A percentile compares a stretch with the other conserved stretches of the same genome.
Conservation (phyloP, 2,888 invertebrate genomes). For the Alsophila aescularia region DNA sequence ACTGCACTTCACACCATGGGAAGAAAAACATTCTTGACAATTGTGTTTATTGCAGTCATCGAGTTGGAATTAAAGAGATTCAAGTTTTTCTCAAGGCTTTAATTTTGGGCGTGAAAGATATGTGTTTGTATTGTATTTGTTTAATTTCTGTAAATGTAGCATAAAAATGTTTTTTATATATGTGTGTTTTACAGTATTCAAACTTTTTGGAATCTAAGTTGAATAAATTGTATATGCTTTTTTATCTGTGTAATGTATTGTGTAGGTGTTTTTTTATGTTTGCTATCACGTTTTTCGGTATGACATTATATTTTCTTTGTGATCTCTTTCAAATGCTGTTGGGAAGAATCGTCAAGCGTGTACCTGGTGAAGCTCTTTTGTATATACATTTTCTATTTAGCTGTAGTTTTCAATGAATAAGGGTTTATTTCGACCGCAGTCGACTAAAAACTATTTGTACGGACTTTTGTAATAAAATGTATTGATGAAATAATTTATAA, state of each 20-base stretch:
- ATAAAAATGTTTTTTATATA: background rate
- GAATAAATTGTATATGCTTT: background rate
- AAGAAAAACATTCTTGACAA: background rate
- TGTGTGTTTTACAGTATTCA: background rate
- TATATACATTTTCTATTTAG: conserved; percentile 68
- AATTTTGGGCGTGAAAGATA: conserved; percentile 2
- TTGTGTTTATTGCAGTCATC: background rate
- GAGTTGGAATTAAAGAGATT: background rate
- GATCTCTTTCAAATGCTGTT: conserved; percentile 55
- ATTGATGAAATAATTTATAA: conserved; percentile 42
- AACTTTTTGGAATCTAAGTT: background rate
- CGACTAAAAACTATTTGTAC: conserved; percentile 74
- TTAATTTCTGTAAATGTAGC: background rate
- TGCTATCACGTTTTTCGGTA: conserved; percentile 9
- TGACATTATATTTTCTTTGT: conserved; percentile 42
- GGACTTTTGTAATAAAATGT: conserved; percentile 70
- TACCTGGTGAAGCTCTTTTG: conserved; percentile 67
- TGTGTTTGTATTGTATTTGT: background rate
- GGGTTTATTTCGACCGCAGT: conserved; percentile 80
- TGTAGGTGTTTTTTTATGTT: background rate
- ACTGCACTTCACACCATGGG: background rate
- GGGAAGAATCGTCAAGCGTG: conserved; percentile 47
- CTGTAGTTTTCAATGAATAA: conserved; percentile 56
- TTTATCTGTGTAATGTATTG: background rate
- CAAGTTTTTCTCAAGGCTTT: conserved; percentile 4